Evolutionary conservation across 2,888 invertebrate species (phyloP), one percentile per base, ranked within the genome.

Genomic region (Hedya salicella): DNA sequence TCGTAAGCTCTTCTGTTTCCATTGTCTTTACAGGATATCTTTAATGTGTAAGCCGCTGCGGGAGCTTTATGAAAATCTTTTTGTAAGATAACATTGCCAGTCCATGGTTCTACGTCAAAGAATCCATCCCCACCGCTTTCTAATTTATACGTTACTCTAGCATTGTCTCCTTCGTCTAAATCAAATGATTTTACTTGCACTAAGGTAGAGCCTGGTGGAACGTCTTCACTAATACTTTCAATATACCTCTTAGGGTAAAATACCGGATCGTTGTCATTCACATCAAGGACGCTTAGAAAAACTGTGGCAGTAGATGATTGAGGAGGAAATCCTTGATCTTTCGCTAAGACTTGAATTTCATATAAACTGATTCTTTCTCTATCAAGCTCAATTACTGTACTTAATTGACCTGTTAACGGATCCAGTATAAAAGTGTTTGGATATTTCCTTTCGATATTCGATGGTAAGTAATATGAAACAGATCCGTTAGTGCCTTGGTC

Each of bases 401-500:
- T 96, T 76, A 98, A 89, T 86, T 97, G 96, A 54, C 98, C 98
- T 56, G 97, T 97, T 54, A 97, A 92, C 0, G 96, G 94, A 85
- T 98, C 97, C 72, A 98, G 90, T 61, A 94, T 93, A 84, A 98
- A 98, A 62, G 96, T 95, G 74, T 96, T 95, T n/a, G 97, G 96
- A 84, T 97, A 97, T 77, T 95, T 94, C 75, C 95, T 94, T 70
- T 95, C 94, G 13, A 96, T 96, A 73, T 95, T 95, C 2, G 96
- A 94, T 76, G 97, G 95, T 64, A 98, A 89, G 73, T 94, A 94
- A 83, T 97, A 98, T 14, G 96, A 95, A 19, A 98, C 96, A 76
- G 97, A 97, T 36, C 98, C 98, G 88, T 98, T 98, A 5, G 97
- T 97, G 36, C 98, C 98, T 87, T 97, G 97, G 88, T 98, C 98